phyloP scores from a whole-genome alignment of 23 tunicate genomes.

The Ciona savignyi region DNA sequence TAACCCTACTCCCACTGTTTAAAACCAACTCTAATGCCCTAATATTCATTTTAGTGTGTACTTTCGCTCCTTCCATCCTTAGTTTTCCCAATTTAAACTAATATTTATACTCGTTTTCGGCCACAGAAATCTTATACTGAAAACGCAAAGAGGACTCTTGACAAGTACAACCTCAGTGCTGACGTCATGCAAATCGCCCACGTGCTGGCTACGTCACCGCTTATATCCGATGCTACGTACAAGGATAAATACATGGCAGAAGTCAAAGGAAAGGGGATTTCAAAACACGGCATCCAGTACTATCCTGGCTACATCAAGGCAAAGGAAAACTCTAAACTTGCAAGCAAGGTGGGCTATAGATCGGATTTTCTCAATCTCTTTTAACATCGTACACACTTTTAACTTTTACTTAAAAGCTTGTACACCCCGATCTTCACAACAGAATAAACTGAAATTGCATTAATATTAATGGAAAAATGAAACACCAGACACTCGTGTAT shows the following conservation, averaged over 20 bases:
- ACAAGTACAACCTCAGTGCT: constrained; percentile 77
- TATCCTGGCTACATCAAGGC: constrained; percentile 82
- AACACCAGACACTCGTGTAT: too few relatives aligned
- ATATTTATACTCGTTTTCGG: constrained; percentile 5
- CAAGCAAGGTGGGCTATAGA: constrained; percentile 96
- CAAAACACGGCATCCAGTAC: constrained; percentile 32
- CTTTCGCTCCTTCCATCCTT: too few relatives aligned
- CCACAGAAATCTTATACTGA: constrained; percentile 80
- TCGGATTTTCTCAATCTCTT: too few relatives aligned
- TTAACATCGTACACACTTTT: too few relatives aligned
- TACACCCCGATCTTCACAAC: too few relatives aligned
- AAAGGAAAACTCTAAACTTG: constrained; percentile 38
- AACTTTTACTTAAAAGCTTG: too few relatives aligned
- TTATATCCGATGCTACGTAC: constrained; percentile 28
- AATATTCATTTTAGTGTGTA: too few relatives aligned
- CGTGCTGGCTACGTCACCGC: constrained; percentile 47
- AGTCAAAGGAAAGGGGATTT: constrained; percentile 47
- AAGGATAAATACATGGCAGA: constrained; percentile 14
- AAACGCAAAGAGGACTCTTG: constrained; percentile 58
- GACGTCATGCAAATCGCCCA: constrained; percentile 80
- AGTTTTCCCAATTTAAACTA: background rate
- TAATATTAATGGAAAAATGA: too few relatives aligned
- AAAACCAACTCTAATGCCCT: too few relatives aligned
- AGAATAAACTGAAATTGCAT: too few relatives aligned
- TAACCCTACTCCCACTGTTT: too few relatives aligned